phyloP scores from a whole-genome alignment of 2,113 vertebrate species.

The Promerops cafer region DNA sequence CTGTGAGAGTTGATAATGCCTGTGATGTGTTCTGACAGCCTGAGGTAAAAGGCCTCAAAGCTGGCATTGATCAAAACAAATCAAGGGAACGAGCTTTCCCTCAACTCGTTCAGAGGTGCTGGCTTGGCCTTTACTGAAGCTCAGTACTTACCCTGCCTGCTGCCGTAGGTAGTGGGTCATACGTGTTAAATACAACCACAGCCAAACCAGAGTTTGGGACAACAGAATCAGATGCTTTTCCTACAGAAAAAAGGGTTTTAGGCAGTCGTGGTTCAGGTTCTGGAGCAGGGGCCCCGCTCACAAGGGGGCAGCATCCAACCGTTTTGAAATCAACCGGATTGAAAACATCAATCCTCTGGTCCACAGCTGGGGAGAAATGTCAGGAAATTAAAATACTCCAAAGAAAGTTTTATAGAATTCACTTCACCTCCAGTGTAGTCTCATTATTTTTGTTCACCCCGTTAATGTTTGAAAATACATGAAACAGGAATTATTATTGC shows the following conservation, averaged over 20 bases:
- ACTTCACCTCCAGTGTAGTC: neutral
- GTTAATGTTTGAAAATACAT: neutral
- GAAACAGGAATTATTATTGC: neutral
- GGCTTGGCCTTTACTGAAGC: neutral
- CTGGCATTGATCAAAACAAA: neutral
- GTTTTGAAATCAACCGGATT: no score
- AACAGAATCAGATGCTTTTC: neutral
- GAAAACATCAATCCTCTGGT: neutral
- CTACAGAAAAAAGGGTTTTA: neutral
- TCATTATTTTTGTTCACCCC: neutral
- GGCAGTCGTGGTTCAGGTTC: neutral
- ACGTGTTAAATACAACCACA: neutral
- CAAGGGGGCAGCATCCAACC: constrained; percentile 28
- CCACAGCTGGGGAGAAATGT: neutral
- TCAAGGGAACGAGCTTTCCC: neutral
- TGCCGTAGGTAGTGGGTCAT: fast-evolving
- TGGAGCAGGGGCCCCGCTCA: neutral
- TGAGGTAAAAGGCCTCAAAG: neutral
- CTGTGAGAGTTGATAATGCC: neutral
- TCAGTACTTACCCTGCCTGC: neutral
- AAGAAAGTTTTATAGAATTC: neutral
- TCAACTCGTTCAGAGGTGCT: neutral
- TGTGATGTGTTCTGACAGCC: neutral
- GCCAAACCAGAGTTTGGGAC: neutral
- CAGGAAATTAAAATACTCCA: neutral